Evolutionary conservation across 1,140 invertebrate species (phyloP), one percentile per base, ranked within the genome.

Genomic region (Leptinotarsa lineolata): DNA sequence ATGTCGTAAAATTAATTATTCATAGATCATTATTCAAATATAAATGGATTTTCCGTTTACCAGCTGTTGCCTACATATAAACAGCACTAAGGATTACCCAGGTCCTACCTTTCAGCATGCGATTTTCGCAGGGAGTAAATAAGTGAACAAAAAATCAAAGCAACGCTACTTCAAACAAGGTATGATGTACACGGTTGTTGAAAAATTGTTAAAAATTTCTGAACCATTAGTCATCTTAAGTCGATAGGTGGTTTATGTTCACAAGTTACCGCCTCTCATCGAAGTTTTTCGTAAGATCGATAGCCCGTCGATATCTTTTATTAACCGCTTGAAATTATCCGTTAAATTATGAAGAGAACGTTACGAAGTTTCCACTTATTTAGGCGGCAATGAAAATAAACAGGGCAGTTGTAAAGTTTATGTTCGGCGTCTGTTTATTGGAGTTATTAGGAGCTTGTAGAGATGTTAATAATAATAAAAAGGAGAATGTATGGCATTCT

Each of bases 281-380:
- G 48, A 54, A 54, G 48, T 54, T 54, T 54, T 54, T 4, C n/a
- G 48, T 54, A 8, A 54, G 15, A 18, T 54, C n/a, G 48, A 54
- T 54, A n/a, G n/a, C 15, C 15, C 48, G 16, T 54, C 16, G 48
- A 54, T 39, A 39, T 16, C 16, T n/a, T 15, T 54, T 54, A 54
- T 54, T 54, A 16, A 54, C n/a, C n/a, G 48, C 5, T 15, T 54
- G n/a, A 54, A 54, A 54, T 54, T 54, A 11, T 18, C 15, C 4
- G 15, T 18, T 54, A 54, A 54, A 18, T 13, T 54, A 4, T 54
- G 48, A 18, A 16, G 6, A 54, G 16, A 54, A 54, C 16, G 0
- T 54, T 54, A n/a, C 48, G 48, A n/a, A 54, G 6, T 54, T 54
- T 54, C 48, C 48, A 54, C 16, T 54, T 54, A 54, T 54, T 54